Evolutionary conservation across 2,113 vertebrate species (phyloP).

Genomic region (Pelecanus crispus): DNA sequence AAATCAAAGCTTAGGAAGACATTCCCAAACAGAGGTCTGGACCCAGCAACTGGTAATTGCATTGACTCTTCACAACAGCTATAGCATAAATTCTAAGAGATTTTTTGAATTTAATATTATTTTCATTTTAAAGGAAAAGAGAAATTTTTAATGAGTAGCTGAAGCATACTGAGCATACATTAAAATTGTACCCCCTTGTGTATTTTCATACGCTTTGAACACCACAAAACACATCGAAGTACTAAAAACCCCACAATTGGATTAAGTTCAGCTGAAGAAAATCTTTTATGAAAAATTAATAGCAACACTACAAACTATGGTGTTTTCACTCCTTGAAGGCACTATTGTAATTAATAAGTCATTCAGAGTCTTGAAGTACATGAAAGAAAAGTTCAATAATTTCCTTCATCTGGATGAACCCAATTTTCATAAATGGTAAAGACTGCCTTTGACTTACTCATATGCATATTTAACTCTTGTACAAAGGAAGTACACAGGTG

Average conservation of each 20-base stretch:
- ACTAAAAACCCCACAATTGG: not conserved
- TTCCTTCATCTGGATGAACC: not conserved
- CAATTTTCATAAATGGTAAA: not conserved
- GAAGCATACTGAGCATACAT: not conserved
- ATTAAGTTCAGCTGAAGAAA: conserved; percentile 15
- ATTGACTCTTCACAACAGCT: not conserved
- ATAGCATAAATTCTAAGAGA: not conserved
- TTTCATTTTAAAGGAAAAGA: not conserved
- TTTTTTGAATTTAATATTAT: not conserved
- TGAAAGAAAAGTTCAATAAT: conserved; percentile 17
- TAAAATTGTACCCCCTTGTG: conserved; percentile 50
- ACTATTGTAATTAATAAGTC: conserved; percentile 7
- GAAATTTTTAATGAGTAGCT: not conserved
- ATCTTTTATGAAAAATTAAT: conserved; percentile 17
- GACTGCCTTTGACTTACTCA: not conserved
- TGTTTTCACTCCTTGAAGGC: conserved; percentile 15
- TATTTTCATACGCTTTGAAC: conserved; percentile 33
- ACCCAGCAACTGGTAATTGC: not conserved
- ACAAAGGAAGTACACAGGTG: not conserved
- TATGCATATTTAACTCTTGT: not conserved
- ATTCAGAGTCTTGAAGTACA: not conserved
- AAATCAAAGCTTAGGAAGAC: not conserved
- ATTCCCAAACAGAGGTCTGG: not conserved
- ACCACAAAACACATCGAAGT: not conserved
- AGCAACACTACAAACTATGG: not conserved